Percentiles rank a stretch among this genome's conserved stretches.
phyloP scores from a whole-genome alignment of 2,113 vertebrate species.

The Heloderma charlesbogerti region DNA sequence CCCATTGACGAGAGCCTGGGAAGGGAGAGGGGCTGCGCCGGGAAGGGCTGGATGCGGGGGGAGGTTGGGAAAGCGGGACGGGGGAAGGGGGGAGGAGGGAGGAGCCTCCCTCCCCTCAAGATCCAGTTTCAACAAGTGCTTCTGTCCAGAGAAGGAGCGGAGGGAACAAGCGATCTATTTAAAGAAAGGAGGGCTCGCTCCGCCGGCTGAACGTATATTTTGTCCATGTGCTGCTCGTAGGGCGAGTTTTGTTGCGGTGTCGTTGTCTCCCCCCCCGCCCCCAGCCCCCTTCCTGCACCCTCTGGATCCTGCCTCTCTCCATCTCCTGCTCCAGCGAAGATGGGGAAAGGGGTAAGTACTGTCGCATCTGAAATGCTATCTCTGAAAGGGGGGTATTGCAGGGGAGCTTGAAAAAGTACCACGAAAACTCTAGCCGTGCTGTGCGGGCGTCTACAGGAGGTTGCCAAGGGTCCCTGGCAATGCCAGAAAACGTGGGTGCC shows the following conservation, averaged over 20 bases:
- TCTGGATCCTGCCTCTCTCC: not conserved
- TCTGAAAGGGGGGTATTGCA: no score
- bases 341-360: constrained; percentile 34
- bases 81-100: not conserved
- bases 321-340: not conserved
- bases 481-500: not conserved
- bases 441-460: not conserved
- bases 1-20: not conserved
- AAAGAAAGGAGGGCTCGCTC: not conserved
- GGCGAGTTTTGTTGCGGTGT: not conserved
- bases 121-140: constrained; percentile 30
- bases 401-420: no score
- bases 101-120: constrained; percentile 14
- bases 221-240: not conserved
- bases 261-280: not conserved
- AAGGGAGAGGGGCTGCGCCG: constrained; percentile 6
- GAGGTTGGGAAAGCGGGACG: constrained; percentile 1
- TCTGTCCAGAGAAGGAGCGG: constrained; percentile 39
- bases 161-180: constrained; percentile 10
- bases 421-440: no score
- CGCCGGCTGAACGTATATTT: not conserved
- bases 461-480: no score
- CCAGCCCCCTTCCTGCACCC: no score
- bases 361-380: no score
- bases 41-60: constrained; percentile 31